A percentile compares a stretch with the other conserved stretches of the same genome.
Conservation (phyloP, 92 coral and sea anemone species). For the Porites evermanni region DNA sequence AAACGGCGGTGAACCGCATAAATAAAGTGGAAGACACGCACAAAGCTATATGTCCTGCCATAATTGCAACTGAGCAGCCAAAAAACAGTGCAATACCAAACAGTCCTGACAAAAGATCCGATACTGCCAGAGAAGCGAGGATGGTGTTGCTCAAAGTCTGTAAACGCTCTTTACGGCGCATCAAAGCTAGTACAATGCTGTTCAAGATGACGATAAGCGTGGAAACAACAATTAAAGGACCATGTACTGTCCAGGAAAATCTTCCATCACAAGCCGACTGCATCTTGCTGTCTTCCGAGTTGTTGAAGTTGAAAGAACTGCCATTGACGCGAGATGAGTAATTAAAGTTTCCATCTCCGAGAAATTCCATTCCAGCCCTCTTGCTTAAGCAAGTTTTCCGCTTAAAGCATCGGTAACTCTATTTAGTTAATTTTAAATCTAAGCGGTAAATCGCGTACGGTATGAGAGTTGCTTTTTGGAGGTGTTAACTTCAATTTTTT, state of each 20-base stretch:
- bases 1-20: constrained; percentile 64
- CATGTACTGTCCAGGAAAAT: constrained; percentile 9
- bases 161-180: constrained; percentile 42
- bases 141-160: constrained; percentile 47
- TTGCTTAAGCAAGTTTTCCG: no score
- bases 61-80: constrained; percentile 38
- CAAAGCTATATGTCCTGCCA: neutral
- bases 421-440: no score
- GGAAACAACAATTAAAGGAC: constrained; percentile 25
- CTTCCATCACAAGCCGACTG: constrained; percentile 2
- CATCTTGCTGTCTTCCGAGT: neutral
- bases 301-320: neutral
- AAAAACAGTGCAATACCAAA: constrained; percentile 51
- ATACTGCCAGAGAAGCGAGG: constrained; percentile 61
- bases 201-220: constrained; percentile 45
- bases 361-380: no score
- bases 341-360: neutral
- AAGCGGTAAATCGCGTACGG: no score
- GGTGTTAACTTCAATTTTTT: no score
- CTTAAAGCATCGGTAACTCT: no score
- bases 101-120: constrained; percentile 65
- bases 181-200: constrained; percentile 44
- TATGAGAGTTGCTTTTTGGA: no score
- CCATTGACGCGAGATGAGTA: neutral
- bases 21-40: constrained; percentile 58